Evolutionary conservation across 1,140 invertebrate genomes (phyloP), one percentile per base, ranked within the genome.

Genomic region (Rhynchophorus ferrugineus): DNA sequence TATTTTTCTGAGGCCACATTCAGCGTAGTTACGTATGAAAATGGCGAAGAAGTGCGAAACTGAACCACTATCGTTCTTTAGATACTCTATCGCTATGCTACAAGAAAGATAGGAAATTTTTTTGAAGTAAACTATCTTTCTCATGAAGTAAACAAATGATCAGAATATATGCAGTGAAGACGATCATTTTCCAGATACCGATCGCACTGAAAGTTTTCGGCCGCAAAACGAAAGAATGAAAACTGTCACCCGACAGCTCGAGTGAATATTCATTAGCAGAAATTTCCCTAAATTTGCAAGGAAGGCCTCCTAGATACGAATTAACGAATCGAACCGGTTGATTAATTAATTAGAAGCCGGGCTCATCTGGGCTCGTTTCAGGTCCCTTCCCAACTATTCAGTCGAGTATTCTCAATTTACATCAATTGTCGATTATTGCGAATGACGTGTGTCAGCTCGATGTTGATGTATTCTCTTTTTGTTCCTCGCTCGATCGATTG

Each of bases 301-400:
- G 59, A 53, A 29, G 53, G 22, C 48, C 22, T 58, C 57, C 54
- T 60, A 48, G 61, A 61, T 59, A 53, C 53, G 64, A 61, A 68
- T 68, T 68, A 65, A 63, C 63, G 66, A 66, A 68, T 65, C 61
- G 61, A 65, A 68, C 64, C 62, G 63, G 59, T 63, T 66, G 63
- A 66, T 68, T 68, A 68, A 68, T 68, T 68, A 68, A 68, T 68
- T 66, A 66, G 60, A 60, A 66, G 58, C 59, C n/a, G n/a, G 56
- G 63, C 56, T 68, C 66, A 64, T 63, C 64, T 62, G 63, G 52
- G 51, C 48, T 44, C 52, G 46, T 59, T 57, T 44, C 46, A 38
- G 37, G 35, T 37, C 44, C 49, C 49, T 50, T 53, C 35, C 34
- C 29, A 42, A 51, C 33, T 58, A 60, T 63, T 56, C 61, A 56